Evolutionary conservation across 1,140 invertebrate genomes (phyloP), one percentile per base, ranked within the genome.

Genomic region (Hyposmocoma kahamanoa): DNA sequence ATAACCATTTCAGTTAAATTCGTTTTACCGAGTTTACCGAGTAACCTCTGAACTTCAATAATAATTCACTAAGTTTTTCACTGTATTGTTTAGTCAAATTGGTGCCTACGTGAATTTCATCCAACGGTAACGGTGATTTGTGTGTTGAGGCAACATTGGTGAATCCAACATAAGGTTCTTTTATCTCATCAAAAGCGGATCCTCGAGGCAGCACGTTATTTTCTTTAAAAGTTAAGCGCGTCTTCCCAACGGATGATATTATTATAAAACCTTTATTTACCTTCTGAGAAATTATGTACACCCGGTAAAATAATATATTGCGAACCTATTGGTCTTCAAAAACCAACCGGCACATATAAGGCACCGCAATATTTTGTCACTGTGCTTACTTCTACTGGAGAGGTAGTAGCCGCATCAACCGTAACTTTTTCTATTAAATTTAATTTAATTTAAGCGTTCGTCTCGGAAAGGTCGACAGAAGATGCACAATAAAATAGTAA

Each of bases 1-100:
- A 70, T 61, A 13, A 52, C 22, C 48, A 70, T 70, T 28, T 60
- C 42, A 3, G 48, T 22, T 8, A 26, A 21, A 24, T 56, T 62
- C 0, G 61, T 53, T 6, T 44, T 32, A 3, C 63, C 67, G 5
- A 70, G 22, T 32, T 70, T 53, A 10, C 10, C 42, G 0, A 60
- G 22, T 30, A 46, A 34, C 36, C 44, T 10, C 44, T 32, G 18
- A 34, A 46, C n/a, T n/a, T 34, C 4, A 21, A 6, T 34, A 46
- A 20, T 22, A 46, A 22, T 4, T 32, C 13, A 21, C 36, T 8
- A n/a, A 46, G 36, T 22, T 42, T 5, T 8, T 42, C 11, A 5
- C 5, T 5, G 4, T 39, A 2, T 19, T 4, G 5, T 5, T 39
- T 19, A 2, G 8, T 39, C 19, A 39, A 19, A 18, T 8, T 19